phyloP scores from a whole-genome alignment of 1,140 invertebrate species.

The Drosophila tropicalis region DNA sequence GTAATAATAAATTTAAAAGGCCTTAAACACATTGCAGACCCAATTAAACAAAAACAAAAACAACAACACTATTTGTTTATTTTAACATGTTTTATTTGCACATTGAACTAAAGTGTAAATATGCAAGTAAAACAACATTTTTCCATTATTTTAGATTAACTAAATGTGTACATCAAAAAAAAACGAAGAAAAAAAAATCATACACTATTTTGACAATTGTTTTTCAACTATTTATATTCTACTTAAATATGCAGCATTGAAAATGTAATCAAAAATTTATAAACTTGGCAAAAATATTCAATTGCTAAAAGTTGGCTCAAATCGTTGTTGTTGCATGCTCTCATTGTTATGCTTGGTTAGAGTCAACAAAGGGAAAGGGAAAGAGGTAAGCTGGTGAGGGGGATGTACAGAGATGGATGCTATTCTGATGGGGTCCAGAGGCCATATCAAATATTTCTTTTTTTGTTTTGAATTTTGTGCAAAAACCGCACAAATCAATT shows the following conservation, averaged over 20 bases:
- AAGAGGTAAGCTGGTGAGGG: too few relatives aligned
- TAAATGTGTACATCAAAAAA: slow-evolving; percentile 39
- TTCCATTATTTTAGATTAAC: slow-evolving; percentile 44
- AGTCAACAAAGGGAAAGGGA: background rate
- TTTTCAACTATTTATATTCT: slow-evolving; percentile 40
- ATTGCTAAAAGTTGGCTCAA: slow-evolving; percentile 23
- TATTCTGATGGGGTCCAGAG: slow-evolving; percentile 9
- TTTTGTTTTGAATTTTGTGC: background rate
- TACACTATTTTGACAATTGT: slow-evolving; percentile 19
- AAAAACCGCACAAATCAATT: slow-evolving; percentile 74
- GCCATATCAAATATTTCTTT: slow-evolving; percentile 34
- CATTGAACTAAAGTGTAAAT: slow-evolving; percentile 20
- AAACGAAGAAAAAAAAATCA: slow-evolving; percentile 32
- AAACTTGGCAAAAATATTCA: slow-evolving; percentile 47
- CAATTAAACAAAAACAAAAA: background rate
- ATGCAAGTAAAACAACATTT: slow-evolving; percentile 28
- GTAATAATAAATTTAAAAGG: background rate
- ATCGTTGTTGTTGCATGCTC: slow-evolving; percentile 27
- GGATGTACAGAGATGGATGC: too few relatives aligned
- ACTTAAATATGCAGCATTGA: slow-evolving; percentile 50
- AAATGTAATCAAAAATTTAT: slow-evolving; percentile 64
- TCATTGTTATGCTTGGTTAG: slow-evolving; percentile 24
- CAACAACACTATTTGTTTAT: background rate
- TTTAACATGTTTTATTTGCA: slow-evolving; percentile 30
- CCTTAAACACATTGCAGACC: background rate